Evolutionary conservation across 2,797 vertebrate genomes (phyloP).

Genomic region (Eulemur coronatus): DNA sequence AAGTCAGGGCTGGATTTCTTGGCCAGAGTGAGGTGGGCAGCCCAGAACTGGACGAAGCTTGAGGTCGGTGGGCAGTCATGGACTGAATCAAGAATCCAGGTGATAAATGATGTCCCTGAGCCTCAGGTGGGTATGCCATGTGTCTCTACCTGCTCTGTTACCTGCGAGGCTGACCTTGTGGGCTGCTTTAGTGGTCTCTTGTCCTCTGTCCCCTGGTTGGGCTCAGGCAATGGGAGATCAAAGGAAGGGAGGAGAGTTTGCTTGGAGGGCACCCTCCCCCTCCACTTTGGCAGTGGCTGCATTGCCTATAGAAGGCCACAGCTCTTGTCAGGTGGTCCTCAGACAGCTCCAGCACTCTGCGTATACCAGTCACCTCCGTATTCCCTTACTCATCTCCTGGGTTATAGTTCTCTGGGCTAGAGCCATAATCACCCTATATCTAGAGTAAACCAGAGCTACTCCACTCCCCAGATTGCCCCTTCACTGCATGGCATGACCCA

Average conservation of each 20-base stretch:
- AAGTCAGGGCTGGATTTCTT: background rate
- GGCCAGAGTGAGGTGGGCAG: background rate
- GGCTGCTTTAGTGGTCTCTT: background rate
- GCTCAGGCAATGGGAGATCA: background rate
- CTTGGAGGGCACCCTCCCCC: rapidly evolving
- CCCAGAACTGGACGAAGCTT: background rate
- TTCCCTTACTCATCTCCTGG: background rate
- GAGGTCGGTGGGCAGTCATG: background rate
- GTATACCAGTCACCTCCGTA: rapidly evolving
- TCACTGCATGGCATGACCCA: background rate
- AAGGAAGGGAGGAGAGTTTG: background rate
- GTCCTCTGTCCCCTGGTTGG: background rate
- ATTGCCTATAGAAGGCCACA: background rate
- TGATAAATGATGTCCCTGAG: background rate
- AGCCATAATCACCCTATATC: background rate
- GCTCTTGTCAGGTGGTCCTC: background rate
- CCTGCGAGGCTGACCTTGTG: background rate
- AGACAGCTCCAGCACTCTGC: background rate
- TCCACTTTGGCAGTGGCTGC: background rate
- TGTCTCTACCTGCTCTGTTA: background rate
- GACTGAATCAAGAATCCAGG: background rate
- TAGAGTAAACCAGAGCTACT: background rate
- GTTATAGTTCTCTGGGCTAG: background rate
- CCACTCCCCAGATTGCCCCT: background rate
- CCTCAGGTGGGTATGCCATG: background rate